Evolutionary conservation across 1,140 invertebrate species (phyloP), one percentile per base, ranked within the genome.

Genomic region (Bombyx mandarina): DNA sequence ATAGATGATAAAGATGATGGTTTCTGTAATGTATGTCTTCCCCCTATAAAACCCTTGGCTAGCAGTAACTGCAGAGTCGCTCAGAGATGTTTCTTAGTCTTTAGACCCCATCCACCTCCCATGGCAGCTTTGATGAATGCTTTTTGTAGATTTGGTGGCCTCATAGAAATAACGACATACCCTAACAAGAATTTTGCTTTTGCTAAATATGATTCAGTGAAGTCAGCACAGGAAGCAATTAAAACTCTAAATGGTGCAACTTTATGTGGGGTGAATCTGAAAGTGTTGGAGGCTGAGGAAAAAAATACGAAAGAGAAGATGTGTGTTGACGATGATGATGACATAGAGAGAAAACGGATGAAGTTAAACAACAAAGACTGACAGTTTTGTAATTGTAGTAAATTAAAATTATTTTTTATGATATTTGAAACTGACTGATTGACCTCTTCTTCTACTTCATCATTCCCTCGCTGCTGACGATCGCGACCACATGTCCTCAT

Each of bases 101-200:
- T 92, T 69, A 93, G 94, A 53, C 95, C 95, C 10, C 90, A 92
- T 61, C 93, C 96, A 54, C 93, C 96, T 12, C 92, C 95, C 1
- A 90, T 93, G 52, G 90, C 92, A 62, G 91, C 94, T n/a, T 89
- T 98, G 76, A 93, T 93, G 72, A 96, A 98, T 85, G 92, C 94
- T 2, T 98, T 98, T 79, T 95, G 94, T 70, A 91, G 96, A 69
- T 98, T 98, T 90, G 96, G 96, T n/a, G 93, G 95, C 77, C 89
- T 98, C 1, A 97, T 98, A 65, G 95, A 97, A 80, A 94, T 97
- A 4, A 97, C 96, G 71, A 92, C 97, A 78, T 88, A 98, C 60
- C 93, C 93, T 56, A 95, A 96, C 75, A 95, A 95, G 87, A 96
- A 94, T 71, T 97, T 95, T 88, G 96, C 96, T 0, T 98, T 97